Base-by-base conservation (phyloP, 2,888 invertebrate species). In the Hypena proboscidalis region DNA sequence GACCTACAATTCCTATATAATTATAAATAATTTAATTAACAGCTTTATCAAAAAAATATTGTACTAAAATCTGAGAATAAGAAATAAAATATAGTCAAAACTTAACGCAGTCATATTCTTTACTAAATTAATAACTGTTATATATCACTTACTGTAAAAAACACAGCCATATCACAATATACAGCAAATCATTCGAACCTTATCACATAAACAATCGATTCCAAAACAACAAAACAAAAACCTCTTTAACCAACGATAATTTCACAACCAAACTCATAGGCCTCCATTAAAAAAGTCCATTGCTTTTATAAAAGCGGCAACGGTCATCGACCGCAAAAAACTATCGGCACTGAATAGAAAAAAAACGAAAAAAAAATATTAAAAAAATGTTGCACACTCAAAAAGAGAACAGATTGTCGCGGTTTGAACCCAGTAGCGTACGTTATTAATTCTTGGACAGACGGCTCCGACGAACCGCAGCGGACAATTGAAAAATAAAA, bases 371-470 rank as follows among this genome's bases (percentile, higher is more conserved):
- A 79, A 77, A 79, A 79, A 78, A 57, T 48, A 37, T 49, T 52
- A 58, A 66, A 77, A 74, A 65, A 76, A 71, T 61, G 65, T 63
- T 66, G 71, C 54, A 57, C 73, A 65, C 69, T 83, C 82, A 77
- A 87, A 86, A 85, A 85, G 88, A 79, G 85, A 77, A 73, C 78
- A 80, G 87, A 87, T 88, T 87, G 89, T 76, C 83, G 90, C 75
- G 90, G 90, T 90, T 69, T 42, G 70, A 58, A 58, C 73, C 72
- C 77, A 59, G 71, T 72, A 62, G 73, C 72, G 62, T 63, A 64
- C 68, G 84, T 83, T 87, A 88, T 90, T 90, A 89, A 89, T 87
- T 85, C 89, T 87, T 88, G 88, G 85, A 76, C 81, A 78, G 73
- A 59, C 81, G 63, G 67, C 61, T 52, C 71, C 70, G 69, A 63